Base-by-base conservation (phyloP, 92 coral and sea anemone genomes). In the Galaxea fascicularis region DNA sequence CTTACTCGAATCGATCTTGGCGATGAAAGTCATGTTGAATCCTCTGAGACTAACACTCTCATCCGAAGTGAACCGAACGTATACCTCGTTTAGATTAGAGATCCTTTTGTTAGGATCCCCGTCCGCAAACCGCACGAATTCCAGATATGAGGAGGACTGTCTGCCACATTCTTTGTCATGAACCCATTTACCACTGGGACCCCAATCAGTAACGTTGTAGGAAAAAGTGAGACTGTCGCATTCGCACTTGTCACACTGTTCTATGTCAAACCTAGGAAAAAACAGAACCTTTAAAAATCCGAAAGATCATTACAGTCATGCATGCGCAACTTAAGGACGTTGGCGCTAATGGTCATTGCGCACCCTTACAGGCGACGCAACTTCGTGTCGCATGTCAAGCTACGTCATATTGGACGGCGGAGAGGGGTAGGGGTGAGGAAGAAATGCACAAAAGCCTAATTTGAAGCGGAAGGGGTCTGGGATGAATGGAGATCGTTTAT, bases 61-160 rank as follows among this genome's bases (percentile, higher is more conserved):
- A 51, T 79, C 84, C n/a, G 84, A 65, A n/a, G 41, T 39, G 31
- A 79, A 79, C 15, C 74, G 84, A 1, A 79, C 4, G 21, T 51
- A 65, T 4, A 47, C 1, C 9, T 67, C 39, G 8, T 30, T 17
- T 47, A 27, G 12, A 51, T 2, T 4, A 6, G 1, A 0, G 49
- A 39, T 20, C 3, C 1, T 31, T 18, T 30, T 15, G 70, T 27
- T 35, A 5, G 73, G 73, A 68, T 3, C 51, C 4, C 73, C 52
- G 73, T 68, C 26, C 26, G 8, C 0, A 16, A 17, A 16, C 52
- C 13, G 52, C 13, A 14, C 1, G 21, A 17, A 68, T 35, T 68
- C 26, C 52, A 31, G 21, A 39, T 39, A 77, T 17, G 8, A 10
- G 25, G 39, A 4, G 11, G 25, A 22, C 4, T 25, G 29, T 25